Conservation (phyloP, 2,113 vertebrate genomes). For the Carettochelys insculpta region DNA sequence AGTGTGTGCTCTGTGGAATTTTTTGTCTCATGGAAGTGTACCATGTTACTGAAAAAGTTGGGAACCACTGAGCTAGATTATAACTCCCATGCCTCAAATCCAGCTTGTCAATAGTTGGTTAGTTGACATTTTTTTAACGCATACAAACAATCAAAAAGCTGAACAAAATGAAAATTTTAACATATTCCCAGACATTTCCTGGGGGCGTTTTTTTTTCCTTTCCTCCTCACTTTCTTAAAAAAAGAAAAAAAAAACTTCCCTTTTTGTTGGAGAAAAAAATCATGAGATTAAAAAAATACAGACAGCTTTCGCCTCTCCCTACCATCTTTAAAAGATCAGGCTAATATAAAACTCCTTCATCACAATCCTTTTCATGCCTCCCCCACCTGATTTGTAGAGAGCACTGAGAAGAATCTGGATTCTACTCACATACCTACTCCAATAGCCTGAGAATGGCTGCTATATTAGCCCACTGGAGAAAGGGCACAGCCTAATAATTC, state of each 20-base stretch:
- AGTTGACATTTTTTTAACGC: not conserved
- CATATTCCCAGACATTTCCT: not conserved
- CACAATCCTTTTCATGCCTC: not conserved
- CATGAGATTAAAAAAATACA: not conserved
- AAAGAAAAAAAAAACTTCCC: accelerated
- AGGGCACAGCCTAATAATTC: accelerated
- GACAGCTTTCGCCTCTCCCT: not conserved
- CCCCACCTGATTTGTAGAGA: not conserved
- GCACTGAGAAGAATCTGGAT: not conserved
- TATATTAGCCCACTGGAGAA: accelerated
- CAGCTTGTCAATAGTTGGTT: not conserved
- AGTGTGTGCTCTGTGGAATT: no score
- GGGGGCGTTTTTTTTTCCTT: not conserved
- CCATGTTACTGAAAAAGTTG: no score
- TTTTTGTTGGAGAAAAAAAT: not conserved
- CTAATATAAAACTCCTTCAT: not conserved
- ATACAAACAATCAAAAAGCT: not conserved
- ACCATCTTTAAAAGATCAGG: not conserved
- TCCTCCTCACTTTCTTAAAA: not conserved
- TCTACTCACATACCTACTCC: not conserved
- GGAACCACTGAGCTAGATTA: not conserved
- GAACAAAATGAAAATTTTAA: not conserved
- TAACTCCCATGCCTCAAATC: not conserved
- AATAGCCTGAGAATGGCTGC: not conserved
- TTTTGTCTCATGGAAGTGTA: no score